A percentile compares a stretch with the other conserved stretches of the same genome.
Conservation (phyloP, 2,888 invertebrate species). For the Cataglyphis rosenhaueri region DNA sequence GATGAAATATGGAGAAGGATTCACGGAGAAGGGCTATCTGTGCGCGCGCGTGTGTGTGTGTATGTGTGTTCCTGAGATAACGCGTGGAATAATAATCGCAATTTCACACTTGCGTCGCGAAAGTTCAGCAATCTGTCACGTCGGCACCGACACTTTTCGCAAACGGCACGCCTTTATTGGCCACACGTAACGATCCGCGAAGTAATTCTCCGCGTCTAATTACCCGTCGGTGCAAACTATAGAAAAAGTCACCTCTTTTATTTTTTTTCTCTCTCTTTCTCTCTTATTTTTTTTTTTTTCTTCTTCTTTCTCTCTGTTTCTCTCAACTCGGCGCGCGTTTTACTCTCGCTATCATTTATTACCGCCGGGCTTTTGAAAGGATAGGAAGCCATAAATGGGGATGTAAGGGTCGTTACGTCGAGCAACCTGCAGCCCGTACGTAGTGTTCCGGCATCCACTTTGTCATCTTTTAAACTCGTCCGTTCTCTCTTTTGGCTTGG, state of each 20-base stretch:
- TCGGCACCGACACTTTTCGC: slow-evolving; percentile 21
- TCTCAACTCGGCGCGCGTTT: slow-evolving; percentile 20
- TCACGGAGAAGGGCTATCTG: not conserved
- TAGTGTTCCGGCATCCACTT: slow-evolving; percentile 56
- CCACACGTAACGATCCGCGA: slow-evolving; percentile 39
- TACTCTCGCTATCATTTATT: slow-evolving; percentile 64
- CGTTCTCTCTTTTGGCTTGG: slow-evolving; percentile 37
- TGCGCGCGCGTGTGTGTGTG: not conserved
- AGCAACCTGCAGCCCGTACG: slow-evolving; percentile 59
- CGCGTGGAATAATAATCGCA: slow-evolving; percentile 27
- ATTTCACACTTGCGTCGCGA: slow-evolving; percentile 7
- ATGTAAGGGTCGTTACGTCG: slow-evolving; percentile 66
- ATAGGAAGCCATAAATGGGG: slow-evolving; percentile 60
- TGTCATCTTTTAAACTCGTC: slow-evolving; percentile 68
- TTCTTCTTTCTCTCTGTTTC: not conserved
- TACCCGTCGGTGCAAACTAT: slow-evolving; percentile 29
- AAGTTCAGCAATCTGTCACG: slow-evolving; percentile 20
- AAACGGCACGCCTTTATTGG: slow-evolving; percentile 25
- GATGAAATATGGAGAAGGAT: not conserved
- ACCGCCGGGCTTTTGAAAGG: slow-evolving; percentile 60
- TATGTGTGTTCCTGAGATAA: not conserved
- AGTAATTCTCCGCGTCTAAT: slow-evolving; percentile 44
- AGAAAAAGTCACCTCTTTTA: slow-evolving; percentile 16
- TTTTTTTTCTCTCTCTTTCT: not conserved
- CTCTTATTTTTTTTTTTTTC: not conserved